Evolutionary conservation across 2,888 invertebrate species (phyloP).

Genomic region (Harmothoe impar): DNA sequence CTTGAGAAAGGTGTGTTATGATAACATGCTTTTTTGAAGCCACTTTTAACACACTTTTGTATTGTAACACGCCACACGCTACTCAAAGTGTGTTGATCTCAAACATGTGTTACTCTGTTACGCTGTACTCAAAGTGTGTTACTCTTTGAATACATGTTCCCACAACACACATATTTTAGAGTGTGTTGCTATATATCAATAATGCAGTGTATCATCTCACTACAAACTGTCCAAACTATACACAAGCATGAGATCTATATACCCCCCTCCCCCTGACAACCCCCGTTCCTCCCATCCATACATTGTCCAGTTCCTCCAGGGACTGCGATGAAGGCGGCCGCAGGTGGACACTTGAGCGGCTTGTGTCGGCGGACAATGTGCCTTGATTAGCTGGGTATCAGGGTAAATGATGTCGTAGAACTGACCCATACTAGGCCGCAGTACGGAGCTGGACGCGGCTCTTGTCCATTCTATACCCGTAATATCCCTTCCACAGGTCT

Average conservation of each 20-base stretch:
- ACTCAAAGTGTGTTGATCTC: no score
- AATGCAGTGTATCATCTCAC: no score
- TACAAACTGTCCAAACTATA: not conserved
- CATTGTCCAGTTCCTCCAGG: not conserved
- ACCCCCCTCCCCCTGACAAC: not conserved
- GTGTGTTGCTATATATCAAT: no score
- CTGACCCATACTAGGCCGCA: not conserved
- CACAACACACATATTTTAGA: no score
- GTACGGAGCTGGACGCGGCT: not conserved
- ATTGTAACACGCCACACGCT: no score
- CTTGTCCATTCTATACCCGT: not conserved
- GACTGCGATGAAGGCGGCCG: not conserved
- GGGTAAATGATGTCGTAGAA: not conserved
- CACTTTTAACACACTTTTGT: no score
- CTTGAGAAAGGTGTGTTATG: no score
- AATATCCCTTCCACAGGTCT: no score
- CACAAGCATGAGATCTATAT: not conserved
- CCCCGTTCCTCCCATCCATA: not conserved
- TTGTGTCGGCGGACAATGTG: not conserved
- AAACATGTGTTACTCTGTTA: no score
- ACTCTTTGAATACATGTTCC: no score
- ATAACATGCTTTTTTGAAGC: no score
- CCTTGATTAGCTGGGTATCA: constrained; percentile 20
- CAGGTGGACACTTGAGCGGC: not conserved
- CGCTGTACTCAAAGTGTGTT: no score